These are phyloP conservation scores for Amphimallon solstitiale DNA, from an alignment of 2,888 invertebrate genomes.

Conservation along the genomic window DNA sequence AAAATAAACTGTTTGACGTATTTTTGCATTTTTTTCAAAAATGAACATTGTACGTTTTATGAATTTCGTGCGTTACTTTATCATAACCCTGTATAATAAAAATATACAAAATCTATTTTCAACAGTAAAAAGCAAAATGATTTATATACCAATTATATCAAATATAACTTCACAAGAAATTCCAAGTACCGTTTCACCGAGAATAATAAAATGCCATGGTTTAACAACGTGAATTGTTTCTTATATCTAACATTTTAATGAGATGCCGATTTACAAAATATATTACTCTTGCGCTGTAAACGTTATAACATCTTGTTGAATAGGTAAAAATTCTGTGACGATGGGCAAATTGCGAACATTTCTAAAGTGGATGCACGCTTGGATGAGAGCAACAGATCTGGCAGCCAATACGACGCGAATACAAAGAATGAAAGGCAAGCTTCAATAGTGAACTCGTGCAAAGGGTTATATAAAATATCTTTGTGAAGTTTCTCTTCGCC, in stretches of 20 bases:
- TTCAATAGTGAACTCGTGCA: slow-evolving; percentile 46
- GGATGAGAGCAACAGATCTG: neutral
- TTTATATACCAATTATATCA: no score
- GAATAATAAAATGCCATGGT: slow-evolving; percentile 8
- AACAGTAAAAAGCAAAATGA: no score
- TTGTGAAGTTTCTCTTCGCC: slow-evolving; percentile 37
- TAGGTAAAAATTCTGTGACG: slow-evolving; percentile 36
- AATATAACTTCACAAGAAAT: no score
- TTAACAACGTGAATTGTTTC: slow-evolving; percentile 24
- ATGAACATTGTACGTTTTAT: no score
- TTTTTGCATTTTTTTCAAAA: no score
- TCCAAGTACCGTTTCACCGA: slow-evolving; percentile 5
- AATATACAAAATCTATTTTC: no score
- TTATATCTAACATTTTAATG: slow-evolving; percentile 8
- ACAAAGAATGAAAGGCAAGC: slow-evolving; percentile 42
- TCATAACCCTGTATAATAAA: no score
- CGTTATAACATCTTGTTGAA: slow-evolving; percentile 38
- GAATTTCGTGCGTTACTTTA: no score
- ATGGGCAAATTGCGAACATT: slow-evolving; percentile 12
- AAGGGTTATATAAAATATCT: slow-evolving; percentile 45
- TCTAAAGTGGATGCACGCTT: neutral
- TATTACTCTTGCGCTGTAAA: slow-evolving; percentile 15
- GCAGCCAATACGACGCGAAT: slow-evolving; percentile 39
- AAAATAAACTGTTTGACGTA: no score
- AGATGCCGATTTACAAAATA: slow-evolving; percentile 16